Percentiles rank a stretch among this genome's conserved stretches.
phyloP scores from a whole-genome alignment of 2,113 vertebrate species.

The Morone saxatilis region DNA sequence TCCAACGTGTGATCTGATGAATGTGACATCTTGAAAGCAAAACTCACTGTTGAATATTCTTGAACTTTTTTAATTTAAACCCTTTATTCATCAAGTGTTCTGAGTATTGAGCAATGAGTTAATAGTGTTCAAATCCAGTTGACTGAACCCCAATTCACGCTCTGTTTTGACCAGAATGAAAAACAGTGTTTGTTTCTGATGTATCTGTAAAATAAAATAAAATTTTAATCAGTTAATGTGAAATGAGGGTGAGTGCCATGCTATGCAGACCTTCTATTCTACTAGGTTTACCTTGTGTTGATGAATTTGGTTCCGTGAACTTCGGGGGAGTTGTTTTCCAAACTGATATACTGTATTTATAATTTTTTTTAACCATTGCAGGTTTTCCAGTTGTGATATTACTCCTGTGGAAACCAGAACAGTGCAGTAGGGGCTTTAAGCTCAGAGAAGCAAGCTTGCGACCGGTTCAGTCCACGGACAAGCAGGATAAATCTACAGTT shows the following conservation, averaged over 20 bases:
- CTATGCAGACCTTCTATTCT: too few species aligned
- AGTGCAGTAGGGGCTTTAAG: too few species aligned
- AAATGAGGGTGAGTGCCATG: too few species aligned
- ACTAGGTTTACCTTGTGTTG: too few species aligned
- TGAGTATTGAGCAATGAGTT: neutral
- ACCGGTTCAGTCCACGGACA: too few species aligned
- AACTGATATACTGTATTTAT: neutral
- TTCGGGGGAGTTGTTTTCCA: neutral
- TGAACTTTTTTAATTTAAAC: neutral
- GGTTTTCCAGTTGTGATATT: neutral
- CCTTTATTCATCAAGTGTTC: neutral
- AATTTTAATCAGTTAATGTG: too few species aligned
- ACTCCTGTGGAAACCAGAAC: neutral
- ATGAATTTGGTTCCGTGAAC: neutral
- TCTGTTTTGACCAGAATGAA: neutral
- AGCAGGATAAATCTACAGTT: too few species aligned
- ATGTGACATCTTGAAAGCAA: conserved; percentile 12
- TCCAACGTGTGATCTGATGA: conserved; percentile 24
- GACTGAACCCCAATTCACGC: neutral
- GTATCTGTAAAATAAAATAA: neutral
- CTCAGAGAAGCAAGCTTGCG: too few species aligned
- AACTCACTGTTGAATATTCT: neutral
- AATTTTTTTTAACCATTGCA: neutral
- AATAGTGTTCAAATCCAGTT: neutral
- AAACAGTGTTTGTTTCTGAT: neutral